phyloP scores from a whole-genome alignment of 1,140 invertebrate species.

The Drosophila punjabiensis region DNA sequence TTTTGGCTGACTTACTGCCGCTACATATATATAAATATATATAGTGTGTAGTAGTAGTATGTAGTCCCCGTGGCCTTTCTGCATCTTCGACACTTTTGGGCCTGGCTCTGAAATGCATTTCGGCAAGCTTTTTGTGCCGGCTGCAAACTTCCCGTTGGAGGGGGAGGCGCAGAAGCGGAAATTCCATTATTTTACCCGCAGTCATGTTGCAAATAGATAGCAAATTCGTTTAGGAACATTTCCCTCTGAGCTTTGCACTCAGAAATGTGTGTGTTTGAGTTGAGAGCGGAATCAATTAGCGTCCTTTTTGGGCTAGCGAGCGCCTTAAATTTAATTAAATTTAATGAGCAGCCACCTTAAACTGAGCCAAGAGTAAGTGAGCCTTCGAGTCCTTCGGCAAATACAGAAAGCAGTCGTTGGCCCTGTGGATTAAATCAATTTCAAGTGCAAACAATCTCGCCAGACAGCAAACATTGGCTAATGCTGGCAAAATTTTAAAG shows the following conservation, averaged over 20 bases:
- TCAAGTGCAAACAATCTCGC: constrained; percentile 1
- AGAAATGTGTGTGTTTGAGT: constrained; percentile 6
- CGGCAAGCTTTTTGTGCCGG: constrained; percentile 41
- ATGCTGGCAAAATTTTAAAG: constrained; percentile 11
- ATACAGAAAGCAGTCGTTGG: neutral
- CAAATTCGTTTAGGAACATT: constrained; percentile 39
- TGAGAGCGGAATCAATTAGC: constrained; percentile 35
- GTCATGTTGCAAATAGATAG: constrained; percentile 51
- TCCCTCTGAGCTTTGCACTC: constrained; percentile 29
- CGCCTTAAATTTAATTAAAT: constrained; percentile 16
- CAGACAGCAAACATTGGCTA: constrained; percentile 27
- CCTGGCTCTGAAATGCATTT: constrained; percentile 42
- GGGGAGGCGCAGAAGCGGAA: neutral
- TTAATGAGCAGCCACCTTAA: constrained; percentile 22
- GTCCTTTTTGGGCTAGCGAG: neutral
- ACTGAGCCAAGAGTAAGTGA: neutral
- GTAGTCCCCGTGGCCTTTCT: constrained; percentile 38
- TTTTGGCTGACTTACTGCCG: constrained; percentile 44
- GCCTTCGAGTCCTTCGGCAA: neutral
- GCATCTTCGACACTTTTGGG: constrained; percentile 48
- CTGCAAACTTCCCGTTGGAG: constrained; percentile 10
- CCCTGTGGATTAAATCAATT: constrained; percentile 14
- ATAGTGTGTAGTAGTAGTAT: neutral
- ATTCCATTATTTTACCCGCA: constrained; percentile 50
- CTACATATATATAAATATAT: constrained; percentile 8